Evolutionary conservation across 1,140 invertebrate species (phyloP).

Genomic region (Tetramorium parvispinum): DNA sequence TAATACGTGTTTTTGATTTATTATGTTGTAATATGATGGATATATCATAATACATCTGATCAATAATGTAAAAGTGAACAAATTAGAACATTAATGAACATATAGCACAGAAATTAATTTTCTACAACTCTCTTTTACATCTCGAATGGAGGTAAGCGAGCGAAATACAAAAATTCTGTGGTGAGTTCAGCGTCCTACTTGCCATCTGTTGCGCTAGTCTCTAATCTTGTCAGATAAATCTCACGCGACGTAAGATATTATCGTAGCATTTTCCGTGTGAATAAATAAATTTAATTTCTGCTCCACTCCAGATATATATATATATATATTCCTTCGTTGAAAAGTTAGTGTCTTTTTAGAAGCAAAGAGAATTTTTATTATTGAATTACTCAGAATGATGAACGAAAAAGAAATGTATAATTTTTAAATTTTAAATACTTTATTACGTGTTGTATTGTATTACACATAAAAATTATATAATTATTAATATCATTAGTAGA

Average conservation of each 20-base stretch:
- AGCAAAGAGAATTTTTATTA: not conserved
- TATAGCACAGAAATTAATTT: not conserved
- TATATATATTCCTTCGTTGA: not conserved
- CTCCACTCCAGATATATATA: not conserved
- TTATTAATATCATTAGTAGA: not conserved
- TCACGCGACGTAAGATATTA: constrained; percentile 29
- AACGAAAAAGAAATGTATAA: not conserved
- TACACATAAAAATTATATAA: not conserved
- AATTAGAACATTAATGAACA: not conserved
- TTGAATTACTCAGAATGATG: not conserved
- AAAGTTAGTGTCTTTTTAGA: not conserved
- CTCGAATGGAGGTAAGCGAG: not conserved
- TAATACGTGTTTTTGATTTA: not conserved
- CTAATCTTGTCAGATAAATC: constrained; percentile 62
- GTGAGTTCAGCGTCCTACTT: constrained; percentile 66
- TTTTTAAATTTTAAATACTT: not conserved
- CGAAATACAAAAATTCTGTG: constrained; percentile 57
- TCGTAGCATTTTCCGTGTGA: constrained; percentile 19
- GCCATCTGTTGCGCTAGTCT: constrained; percentile 78
- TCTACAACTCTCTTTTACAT: not conserved
- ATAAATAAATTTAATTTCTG: constrained; percentile 36
- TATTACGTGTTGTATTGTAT: not conserved
- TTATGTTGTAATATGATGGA: not conserved
- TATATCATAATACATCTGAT: not conserved
- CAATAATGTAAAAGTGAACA: not conserved